Percentiles rank a stretch among this genome's conserved stretches.
These are phyloP conservation scores for Alauda arvensis DNA, from an alignment of 2,797 vertebrate genomes.

Conservation along the genomic window DNA sequence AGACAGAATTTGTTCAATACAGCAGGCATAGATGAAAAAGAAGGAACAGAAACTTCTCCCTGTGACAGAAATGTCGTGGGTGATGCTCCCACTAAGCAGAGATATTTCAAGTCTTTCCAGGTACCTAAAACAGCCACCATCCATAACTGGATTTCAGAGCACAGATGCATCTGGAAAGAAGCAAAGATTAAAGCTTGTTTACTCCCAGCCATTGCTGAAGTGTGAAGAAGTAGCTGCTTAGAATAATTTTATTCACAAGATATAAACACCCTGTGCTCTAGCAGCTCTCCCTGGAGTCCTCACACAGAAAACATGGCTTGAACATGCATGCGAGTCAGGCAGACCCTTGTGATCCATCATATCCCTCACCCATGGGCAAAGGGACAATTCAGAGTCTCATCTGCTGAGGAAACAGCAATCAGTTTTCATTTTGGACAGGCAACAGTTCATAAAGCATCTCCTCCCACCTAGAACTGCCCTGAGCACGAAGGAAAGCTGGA, in stretches of 20 bases:
- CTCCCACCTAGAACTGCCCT: background rate
- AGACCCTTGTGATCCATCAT: slow-evolving; percentile 6
- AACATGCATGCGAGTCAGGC: slow-evolving; percentile 31
- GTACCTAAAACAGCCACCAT: slow-evolving; percentile 72
- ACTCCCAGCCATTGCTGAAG: slow-evolving; percentile 84
- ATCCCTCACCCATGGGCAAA: slow-evolving; percentile 3
- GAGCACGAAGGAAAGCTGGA: background rate
- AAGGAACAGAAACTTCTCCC: background rate
- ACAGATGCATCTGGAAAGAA: slow-evolving; percentile 81
- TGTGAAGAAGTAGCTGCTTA: slow-evolving; percentile 55
- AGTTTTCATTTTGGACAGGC: background rate
- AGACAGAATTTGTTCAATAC: background rate
- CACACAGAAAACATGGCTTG: slow-evolving; percentile 11
- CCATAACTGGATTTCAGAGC: slow-evolving; percentile 84
- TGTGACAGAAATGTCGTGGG: background rate
- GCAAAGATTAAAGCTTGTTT: slow-evolving; percentile 78
- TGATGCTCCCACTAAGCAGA: background rate
- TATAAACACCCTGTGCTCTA: background rate
- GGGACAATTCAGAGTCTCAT: background rate
- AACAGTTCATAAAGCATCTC: background rate
- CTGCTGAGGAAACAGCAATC: background rate
- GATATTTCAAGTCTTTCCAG: background rate
- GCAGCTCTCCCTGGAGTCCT: slow-evolving; percentile 26
- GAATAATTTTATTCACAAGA: background rate
- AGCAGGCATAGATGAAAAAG: background rate